Base-by-base conservation (phyloP, 2,113 vertebrate genomes). In the Nannobrachium achirus region DNA sequence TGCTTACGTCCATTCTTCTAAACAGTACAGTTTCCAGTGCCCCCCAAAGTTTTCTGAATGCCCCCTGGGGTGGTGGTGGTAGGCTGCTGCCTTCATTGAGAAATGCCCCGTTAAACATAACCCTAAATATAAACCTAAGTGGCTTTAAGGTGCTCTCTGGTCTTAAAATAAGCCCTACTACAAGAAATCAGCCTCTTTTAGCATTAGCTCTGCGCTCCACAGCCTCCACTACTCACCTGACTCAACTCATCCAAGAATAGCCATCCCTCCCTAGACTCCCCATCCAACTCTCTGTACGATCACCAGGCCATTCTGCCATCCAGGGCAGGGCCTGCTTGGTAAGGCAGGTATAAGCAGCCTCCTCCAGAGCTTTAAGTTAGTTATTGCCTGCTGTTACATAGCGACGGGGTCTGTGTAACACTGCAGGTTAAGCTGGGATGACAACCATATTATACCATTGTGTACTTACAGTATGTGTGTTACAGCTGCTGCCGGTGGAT, bases 201-300 rank as follows among this genome's bases (percentile, higher is more conserved):
- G 76, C 16, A 64, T 86, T 81, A 81, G 44, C n/a, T n/a, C 56
- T 44, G 48, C 8, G 10, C 45, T 1, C 1, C 56, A 20, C n/a
- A n/a, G n/a, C n/a, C 25, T 2, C 25, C 25, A 33, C 25, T 8
- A 40, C 25, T 65, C 45, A 65, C 51, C 69, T 7, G 56, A 55
- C 71, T 58, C 20, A 39, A 55, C 71, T 58, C 20, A 39, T 71
- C 74, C 70, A 56, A 55, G 50, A 86, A 83, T 73, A 85, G 33
- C 52, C 48, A 10, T 33, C 25, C 25, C 25, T 33, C n/a, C n/a
- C 2, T 25, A 33, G 25, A 33, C 25, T 39, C 1, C 1, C 14
- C 51, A 51, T 11, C 1, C 33, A 14, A 46, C 61, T 48, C 39
- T 40, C 44, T 56, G 4, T 33, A 33, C 2, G 25, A 33, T 5